These are phyloP conservation scores for Tetranychus truncatus DNA, from an alignment of 2,888 invertebrate species.

Conservation along the genomic window DNA sequence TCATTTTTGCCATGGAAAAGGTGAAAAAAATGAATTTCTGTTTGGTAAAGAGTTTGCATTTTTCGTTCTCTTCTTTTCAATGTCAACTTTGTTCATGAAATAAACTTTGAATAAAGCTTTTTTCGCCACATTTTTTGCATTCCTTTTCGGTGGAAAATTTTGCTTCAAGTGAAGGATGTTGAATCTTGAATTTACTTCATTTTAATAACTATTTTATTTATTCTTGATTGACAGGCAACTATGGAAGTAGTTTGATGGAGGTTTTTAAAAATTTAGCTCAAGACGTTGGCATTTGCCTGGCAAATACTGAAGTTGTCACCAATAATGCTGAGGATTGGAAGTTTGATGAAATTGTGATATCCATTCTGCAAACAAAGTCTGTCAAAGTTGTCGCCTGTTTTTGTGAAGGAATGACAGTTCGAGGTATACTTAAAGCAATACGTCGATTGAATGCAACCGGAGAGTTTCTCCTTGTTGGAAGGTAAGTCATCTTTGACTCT, in stretches of 20 bases:
- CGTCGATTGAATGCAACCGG: constrained; percentile 41
- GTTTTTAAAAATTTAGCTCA: constrained; percentile 52
- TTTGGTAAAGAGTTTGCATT: neutral
- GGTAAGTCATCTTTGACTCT: constrained; percentile 34
- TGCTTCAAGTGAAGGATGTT: neutral
- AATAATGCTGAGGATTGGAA: constrained; percentile 42
- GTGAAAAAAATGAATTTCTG: neutral
- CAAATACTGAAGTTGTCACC: constrained; percentile 45
- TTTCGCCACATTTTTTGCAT: no score
- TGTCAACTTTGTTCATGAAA: neutral
- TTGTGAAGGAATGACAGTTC: constrained; percentile 55
- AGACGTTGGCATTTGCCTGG: constrained; percentile 49
- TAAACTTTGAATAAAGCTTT: neutral
- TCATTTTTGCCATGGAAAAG: neutral
- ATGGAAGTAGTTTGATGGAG: constrained; percentile 55
- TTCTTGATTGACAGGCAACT: constrained; percentile 44
- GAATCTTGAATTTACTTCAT: neutral
- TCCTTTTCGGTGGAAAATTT: no score
- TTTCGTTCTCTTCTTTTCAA: neutral
- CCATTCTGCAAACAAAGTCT: constrained; percentile 38
- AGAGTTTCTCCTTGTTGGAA: constrained; percentile 47
- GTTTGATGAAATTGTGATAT: constrained; percentile 39
- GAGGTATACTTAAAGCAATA: constrained; percentile 45
- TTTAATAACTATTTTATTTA: neutral
- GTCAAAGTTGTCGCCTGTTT: constrained; percentile 53